Conservation (phyloP, 2,797 vertebrate genomes). For the Coccyzus lansbergi region DNA sequence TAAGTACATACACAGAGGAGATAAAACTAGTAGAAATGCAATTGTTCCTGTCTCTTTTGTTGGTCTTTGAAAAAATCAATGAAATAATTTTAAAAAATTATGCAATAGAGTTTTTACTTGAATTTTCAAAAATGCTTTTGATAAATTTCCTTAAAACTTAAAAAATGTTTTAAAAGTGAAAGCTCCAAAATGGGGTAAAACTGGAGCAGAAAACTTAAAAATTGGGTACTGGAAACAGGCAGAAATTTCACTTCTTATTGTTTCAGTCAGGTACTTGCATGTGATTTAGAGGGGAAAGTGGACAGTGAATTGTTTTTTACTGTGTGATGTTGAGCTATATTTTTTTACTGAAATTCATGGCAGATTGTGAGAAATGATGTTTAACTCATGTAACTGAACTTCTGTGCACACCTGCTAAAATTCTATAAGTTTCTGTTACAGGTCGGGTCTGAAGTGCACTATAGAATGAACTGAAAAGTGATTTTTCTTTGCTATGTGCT, state of each 20-base stretch:
- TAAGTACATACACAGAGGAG: neutral
- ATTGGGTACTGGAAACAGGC: neutral
- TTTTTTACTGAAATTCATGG: neutral
- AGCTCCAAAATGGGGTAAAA: neutral
- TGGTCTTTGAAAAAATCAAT: neutral
- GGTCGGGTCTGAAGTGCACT: neutral
- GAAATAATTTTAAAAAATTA: neutral
- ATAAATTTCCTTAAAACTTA: neutral
- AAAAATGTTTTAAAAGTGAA: neutral
- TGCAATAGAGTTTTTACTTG: neutral
- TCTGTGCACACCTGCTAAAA: neutral
- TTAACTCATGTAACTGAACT: neutral
- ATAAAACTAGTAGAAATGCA: neutral
- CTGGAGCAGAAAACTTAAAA: neutral
- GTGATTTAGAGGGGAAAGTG: neutral
- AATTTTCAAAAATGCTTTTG: neutral
- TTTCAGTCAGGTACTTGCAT: neutral
- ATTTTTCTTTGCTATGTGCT: neutral
- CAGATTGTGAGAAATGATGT: neutral
- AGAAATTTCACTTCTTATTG: neutral
- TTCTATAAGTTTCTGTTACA: neutral
- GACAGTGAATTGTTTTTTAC: neutral
- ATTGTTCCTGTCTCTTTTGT: neutral
- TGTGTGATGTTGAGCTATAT: neutral
- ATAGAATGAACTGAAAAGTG: neutral